Evolutionary conservation across 2,113 vertebrate genomes (phyloP).

Genomic region (Halichoeres trimaculatus): DNA sequence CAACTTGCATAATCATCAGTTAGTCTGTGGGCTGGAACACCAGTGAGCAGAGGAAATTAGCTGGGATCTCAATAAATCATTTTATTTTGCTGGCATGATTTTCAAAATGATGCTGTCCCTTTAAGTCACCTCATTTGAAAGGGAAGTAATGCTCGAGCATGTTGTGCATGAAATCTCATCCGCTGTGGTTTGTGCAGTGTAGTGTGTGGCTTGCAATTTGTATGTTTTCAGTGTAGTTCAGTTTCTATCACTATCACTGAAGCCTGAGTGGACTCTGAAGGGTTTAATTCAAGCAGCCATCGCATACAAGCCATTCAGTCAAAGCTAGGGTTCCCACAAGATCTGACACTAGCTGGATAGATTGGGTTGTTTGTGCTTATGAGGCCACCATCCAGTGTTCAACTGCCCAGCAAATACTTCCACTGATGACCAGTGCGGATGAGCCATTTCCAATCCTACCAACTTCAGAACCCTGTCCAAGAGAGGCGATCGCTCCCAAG

Average conservation of each 20-base stretch:
- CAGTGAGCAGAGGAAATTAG: conserved; percentile 29
- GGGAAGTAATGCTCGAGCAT: conserved; percentile 15
- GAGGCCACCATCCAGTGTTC: conserved; percentile 12
- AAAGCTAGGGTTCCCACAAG: conserved; percentile 20
- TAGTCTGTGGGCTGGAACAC: conserved; percentile 33
- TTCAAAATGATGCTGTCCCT: conserved; percentile 13
- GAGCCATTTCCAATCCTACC: conserved; percentile 23
- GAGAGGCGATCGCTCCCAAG: conserved; percentile 39
- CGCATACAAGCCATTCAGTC: conserved; percentile 21
- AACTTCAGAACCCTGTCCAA: conserved; percentile 24
- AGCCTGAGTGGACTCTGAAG: conserved; percentile 11
- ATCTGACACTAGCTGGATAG: conserved; percentile 4
- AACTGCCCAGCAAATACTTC: conserved; percentile 29
- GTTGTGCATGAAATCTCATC: conserved; percentile 20
- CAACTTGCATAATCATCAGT: conserved; percentile 56
- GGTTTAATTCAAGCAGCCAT: conserved; percentile 11
- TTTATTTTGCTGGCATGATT: conserved; percentile 23
- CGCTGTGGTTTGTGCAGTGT: background rate
- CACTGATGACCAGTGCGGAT: conserved; percentile 18
- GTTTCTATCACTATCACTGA: conserved; percentile 28
- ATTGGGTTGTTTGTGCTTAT: conserved; percentile 17
- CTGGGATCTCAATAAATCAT: conserved; percentile 27
- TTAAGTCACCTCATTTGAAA: conserved; percentile 25
- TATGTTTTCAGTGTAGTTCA: conserved; percentile 25
- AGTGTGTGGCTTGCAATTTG: conserved; percentile 8